phyloP scores from a whole-genome alignment of 1,140 invertebrate genomes.

The Drosophila melanica region DNA sequence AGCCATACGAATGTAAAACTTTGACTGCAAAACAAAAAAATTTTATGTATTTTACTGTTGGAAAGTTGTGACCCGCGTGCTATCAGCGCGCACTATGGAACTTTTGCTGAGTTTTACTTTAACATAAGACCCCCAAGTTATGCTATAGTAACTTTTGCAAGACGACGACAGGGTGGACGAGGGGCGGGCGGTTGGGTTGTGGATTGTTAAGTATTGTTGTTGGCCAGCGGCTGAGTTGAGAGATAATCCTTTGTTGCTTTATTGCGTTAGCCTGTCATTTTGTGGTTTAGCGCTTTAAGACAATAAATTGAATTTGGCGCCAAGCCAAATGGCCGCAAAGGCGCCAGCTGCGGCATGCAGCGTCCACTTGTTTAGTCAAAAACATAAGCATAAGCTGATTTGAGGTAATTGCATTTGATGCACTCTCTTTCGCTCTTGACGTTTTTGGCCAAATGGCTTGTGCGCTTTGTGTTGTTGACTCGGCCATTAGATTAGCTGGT shows the following conservation, averaged over 20 bases:
- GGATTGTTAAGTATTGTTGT: not conserved
- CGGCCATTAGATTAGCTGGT: constrained; percentile 66
- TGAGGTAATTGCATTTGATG: constrained; percentile 50
- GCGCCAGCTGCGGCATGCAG: constrained; percentile 14
- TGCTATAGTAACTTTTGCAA: constrained; percentile 55
- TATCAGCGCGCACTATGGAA: constrained; percentile 61
- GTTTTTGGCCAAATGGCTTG: constrained; percentile 45
- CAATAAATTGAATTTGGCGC: constrained; percentile 75
- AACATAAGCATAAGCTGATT: constrained; percentile 60
- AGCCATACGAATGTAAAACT: constrained; percentile 33
- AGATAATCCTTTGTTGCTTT: constrained; percentile 77
- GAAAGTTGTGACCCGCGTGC: constrained; percentile 62
- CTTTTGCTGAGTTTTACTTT: constrained; percentile 68
- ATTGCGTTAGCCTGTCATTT: constrained; percentile 65
- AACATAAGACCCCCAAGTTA: constrained; percentile 21
- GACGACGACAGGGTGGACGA: constrained; percentile 11
- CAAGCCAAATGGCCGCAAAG: constrained; percentile 48
- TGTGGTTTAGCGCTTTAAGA: constrained; percentile 72
- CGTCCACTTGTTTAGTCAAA: constrained; percentile 69
- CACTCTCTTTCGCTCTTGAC: constrained; percentile 25
- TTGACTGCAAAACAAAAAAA: constrained; percentile 11
- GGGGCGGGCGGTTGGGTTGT: too few relatives aligned
- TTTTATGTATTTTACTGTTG: constrained; percentile 32
- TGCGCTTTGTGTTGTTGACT: constrained; percentile 38
- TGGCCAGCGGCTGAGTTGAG: constrained; percentile 19